Conservation (phyloP, 2,113 vertebrate genomes). For the Gymnocephalus cernua region DNA sequence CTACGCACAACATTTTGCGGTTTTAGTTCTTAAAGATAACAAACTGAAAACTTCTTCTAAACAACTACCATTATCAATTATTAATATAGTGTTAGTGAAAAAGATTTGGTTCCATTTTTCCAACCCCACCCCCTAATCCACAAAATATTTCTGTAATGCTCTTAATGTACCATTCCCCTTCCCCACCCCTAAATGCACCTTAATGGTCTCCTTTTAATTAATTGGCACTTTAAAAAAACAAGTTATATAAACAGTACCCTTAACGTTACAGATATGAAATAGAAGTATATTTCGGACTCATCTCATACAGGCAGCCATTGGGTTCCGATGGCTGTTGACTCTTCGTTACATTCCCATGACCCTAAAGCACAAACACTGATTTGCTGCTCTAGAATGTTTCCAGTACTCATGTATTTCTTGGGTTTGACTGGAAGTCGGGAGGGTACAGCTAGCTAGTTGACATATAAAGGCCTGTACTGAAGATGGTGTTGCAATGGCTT, state of each 20-base stretch:
- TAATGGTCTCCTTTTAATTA: constrained; percentile 82
- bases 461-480: constrained; percentile 77
- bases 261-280: constrained; percentile 82
- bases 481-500: constrained; percentile 71
- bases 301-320: constrained; percentile 72
- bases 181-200: constrained; percentile 75
- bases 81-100: constrained; percentile 89
- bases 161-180: constrained; percentile 48
- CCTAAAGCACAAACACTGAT: constrained; percentile 33
- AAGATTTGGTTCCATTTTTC: constrained; percentile 80
- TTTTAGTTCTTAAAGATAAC: constrained; percentile 92
- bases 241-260: constrained; percentile 85
- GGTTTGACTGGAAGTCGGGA: constrained; percentile 41
- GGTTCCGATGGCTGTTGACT: constrained; percentile 50
- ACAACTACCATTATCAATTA: constrained; percentile 88
- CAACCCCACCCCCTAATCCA: constrained; percentile 41
- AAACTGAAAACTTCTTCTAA: constrained; percentile 93
- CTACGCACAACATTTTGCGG: constrained; percentile 89
- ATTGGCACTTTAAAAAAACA: constrained; percentile 86
- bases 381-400: constrained; percentile 42
- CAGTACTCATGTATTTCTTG: constrained; percentile 33
- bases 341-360: constrained; percentile 49
- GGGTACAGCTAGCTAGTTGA: constrained; percentile 56
- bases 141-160: constrained; percentile 65
- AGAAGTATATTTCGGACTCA: constrained; percentile 75